phyloP scores from a whole-genome alignment of 2,888 invertebrate genomes.

The Trachelus troglodyta region DNA sequence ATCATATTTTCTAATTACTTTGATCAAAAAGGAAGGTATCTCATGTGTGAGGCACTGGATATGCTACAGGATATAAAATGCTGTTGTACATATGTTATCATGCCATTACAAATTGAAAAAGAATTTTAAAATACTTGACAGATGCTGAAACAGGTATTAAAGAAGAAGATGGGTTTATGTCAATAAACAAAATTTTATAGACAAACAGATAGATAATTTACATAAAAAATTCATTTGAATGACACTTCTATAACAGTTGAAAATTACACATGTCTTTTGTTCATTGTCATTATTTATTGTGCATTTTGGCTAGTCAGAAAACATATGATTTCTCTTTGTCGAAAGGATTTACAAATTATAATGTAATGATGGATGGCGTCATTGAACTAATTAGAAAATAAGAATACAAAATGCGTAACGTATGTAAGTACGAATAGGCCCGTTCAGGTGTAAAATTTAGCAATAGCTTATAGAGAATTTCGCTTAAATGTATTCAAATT shows the following conservation, averaged over 20 bases:
- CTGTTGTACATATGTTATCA: too few relatives aligned
- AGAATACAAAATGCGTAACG: not conserved
- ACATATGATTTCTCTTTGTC: not conserved
- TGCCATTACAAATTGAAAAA: too few relatives aligned
- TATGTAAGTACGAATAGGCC: not conserved
- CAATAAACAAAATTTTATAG: too few relatives aligned
- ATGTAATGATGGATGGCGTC: not conserved
- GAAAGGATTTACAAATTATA: not conserved
- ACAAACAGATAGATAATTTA: too few relatives aligned
- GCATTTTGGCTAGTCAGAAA: not conserved
- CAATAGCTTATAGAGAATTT: not conserved
- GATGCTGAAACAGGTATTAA: too few relatives aligned
- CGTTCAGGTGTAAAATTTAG: not conserved
- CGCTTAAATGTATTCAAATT: not conserved
- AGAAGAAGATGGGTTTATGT: too few relatives aligned
- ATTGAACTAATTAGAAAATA: not conserved
- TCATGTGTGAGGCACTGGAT: too few relatives aligned
- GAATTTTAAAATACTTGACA: too few relatives aligned
- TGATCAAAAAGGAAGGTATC: too few relatives aligned
- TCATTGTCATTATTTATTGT: not conserved
- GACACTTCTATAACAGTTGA: not conserved
- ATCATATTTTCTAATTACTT: too few relatives aligned
- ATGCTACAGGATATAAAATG: too few relatives aligned
- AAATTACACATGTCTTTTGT: not conserved
- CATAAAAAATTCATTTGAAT: too few relatives aligned